Evolutionary conservation across 37 sponge, comb jelly and placozoan species (phyloP).

Genomic region (Agelas oroides): DNA sequence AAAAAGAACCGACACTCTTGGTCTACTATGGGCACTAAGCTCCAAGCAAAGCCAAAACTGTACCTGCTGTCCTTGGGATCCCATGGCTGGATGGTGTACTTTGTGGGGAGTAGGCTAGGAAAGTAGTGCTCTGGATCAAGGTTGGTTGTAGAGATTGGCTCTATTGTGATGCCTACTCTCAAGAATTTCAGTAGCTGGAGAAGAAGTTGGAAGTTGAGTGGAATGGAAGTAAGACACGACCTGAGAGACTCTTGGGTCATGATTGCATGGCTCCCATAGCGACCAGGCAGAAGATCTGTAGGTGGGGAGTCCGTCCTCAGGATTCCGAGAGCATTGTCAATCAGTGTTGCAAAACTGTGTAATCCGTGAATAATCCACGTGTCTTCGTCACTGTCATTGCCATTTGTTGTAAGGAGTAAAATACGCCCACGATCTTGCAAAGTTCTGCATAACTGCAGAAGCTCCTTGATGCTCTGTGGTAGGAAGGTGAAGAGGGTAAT

Average conservation of each 20-base stretch:
- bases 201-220: neutral
- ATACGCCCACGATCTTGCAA: neutral
- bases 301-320: too few relatives aligned
- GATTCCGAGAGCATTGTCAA: too few relatives aligned
- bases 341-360: too few relatives aligned
- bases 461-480: neutral
- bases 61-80: too few relatives aligned
- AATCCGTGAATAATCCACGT: neutral
- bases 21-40: neutral
- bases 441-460: neutral
- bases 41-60: constrained; percentile 9
- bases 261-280: neutral
- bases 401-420: neutral
- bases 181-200: neutral
- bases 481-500: too few relatives aligned
- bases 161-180: neutral
- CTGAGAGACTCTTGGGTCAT: neutral
- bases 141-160: too few relatives aligned
- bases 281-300: too few relatives aligned
- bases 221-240: too few relatives aligned
- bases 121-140: neutral
- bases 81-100: too few relatives aligned
- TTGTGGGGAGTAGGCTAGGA: neutral
- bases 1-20: neutral
- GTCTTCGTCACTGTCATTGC: neutral